phyloP scores from a whole-genome alignment of 2,113 vertebrate genomes.

The Thomomys bottae region DNA sequence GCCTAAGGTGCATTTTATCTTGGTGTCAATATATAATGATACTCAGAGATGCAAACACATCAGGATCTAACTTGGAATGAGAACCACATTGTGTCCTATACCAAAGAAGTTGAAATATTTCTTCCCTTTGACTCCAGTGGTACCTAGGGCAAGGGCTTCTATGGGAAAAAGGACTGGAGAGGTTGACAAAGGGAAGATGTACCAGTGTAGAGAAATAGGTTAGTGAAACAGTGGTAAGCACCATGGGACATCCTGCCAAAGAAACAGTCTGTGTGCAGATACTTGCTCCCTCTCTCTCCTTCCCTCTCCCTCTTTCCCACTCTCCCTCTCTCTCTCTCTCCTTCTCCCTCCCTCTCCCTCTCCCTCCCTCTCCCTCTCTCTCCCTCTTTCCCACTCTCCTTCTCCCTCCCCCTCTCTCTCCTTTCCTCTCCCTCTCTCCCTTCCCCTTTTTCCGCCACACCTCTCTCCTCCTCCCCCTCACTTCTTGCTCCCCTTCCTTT shows the following conservation, averaged over 20 bases:
- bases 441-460: too few relatives aligned
- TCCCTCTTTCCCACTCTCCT: fast-evolving
- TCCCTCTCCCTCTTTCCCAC: fast-evolving
- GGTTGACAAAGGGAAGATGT: neutral
- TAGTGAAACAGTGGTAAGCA: neutral
- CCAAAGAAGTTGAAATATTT: neutral
- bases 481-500: too few relatives aligned
- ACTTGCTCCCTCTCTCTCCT: too few relatives aligned
- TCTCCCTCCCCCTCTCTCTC: neutral
- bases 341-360: too few relatives aligned
- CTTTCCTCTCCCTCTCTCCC: too few relatives aligned
- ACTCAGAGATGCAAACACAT: neutral
- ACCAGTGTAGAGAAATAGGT: neutral
- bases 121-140: neutral
- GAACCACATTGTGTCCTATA: neutral
- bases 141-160: neutral
- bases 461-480: too few relatives aligned
- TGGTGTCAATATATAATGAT: neutral
- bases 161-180: neutral
- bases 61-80: neutral
- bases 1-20: neutral
- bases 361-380: too few relatives aligned
- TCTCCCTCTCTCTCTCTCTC: too few relatives aligned
- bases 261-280: neutral
- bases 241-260: neutral